Conservation (phyloP, 2,113 vertebrate species). For the Anseranas semipalmata region DNA sequence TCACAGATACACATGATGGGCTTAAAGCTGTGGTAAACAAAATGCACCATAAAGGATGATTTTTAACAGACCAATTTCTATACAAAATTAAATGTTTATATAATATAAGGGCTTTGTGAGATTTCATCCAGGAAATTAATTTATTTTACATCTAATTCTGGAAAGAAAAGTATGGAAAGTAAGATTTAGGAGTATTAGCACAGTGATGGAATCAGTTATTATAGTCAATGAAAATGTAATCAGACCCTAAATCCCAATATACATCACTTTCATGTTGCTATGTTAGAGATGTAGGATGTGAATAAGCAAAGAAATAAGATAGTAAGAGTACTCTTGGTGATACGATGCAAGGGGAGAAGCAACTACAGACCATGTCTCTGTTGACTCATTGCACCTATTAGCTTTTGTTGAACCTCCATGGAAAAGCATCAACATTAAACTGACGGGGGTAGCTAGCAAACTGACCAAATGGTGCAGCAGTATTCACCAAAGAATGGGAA, state of each 20-base stretch:
- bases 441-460: not conserved
- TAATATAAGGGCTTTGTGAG: not conserved
- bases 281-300: not conserved
- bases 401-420: not conserved
- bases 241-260: slow-evolving; percentile 13
- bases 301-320: not conserved
- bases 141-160: not conserved
- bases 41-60: not conserved
- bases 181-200: not conserved
- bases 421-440: not conserved
- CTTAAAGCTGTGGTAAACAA: not conserved
- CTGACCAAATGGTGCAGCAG: not conserved
- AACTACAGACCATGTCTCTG: not conserved
- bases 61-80: not conserved
- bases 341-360: not conserved
- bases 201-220: not conserved
- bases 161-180: not conserved
- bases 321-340: not conserved
- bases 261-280: not conserved
- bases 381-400: not conserved
- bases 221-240: not conserved
- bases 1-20: not conserved
- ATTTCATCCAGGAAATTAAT: not conserved
- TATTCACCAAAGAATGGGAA: not conserved
- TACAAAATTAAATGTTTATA: not conserved